Base-by-base conservation (phyloP, 2,888 invertebrate genomes). In the Lacanobia wlatinum region DNA sequence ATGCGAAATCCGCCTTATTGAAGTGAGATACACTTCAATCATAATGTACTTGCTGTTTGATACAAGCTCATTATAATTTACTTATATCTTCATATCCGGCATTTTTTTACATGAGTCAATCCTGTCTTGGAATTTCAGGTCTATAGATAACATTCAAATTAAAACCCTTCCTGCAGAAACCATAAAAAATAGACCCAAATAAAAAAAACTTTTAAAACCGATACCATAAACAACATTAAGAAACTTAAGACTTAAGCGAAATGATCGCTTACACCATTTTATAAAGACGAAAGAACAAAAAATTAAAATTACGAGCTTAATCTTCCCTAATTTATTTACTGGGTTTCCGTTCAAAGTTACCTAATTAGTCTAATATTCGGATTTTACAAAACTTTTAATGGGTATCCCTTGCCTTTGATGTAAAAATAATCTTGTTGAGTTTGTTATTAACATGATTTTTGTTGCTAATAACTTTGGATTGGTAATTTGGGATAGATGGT, bases 321-420 rank as follows among this genome's bases (percentile, higher is more conserved):
- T 72, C 61, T 72, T 48, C 40, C 43, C 10, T 72, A 72, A 78
- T 77, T 80, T 75, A 78, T 85, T 84, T 79, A 75, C 77, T 71
- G 64, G 75, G 58, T 63, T 75, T 76, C 66, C 40, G 69, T 80
- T 78, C 64, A 28, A 66, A 81, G 68, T 84, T 82, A 21, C 18
- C 68, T 83, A 85, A 85, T 85, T 84, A 85, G 77, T 73, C 56
- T 76, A 76, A 80, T 78, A 74, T 78, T 70, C 58, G 76, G 52
- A 76, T 76, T 80, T 66, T 72, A 66, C 23, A 34, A 70, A 76
- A 72, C 72, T 78, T 76, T 84, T 76, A 73, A 84, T 67, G 53
- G 78, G 62, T 62, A 72, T 73, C 69, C 69, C 53, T 67, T 71
- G 59, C 62, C 65, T 79, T 79, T 73, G 65, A 77, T 82, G 62